Evolutionary conservation across 2,797 vertebrate genomes (phyloP), one percentile per base, ranked within the genome.

Genomic region (Galago senegalensis): DNA sequence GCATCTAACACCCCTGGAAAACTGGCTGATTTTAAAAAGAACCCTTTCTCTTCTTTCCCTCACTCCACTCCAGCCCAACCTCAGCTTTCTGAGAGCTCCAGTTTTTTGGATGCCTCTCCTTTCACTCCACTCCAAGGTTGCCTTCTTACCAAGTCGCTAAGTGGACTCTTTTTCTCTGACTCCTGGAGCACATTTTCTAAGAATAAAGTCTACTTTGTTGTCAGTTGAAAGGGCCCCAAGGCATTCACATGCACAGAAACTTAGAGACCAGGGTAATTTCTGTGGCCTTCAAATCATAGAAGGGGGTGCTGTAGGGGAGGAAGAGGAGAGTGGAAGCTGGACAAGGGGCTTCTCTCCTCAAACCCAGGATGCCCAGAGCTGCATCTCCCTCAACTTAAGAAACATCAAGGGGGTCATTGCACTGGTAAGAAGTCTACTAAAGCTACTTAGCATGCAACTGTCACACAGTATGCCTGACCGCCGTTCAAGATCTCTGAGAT

Each of bases 1-100:
- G 93, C 93, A 89, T 89, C 86, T 80, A 31, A 27, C 37, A 46
- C 31, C 3, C 43, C 61, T 97, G 85, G 93, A 94, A 96, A 97
- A 79, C 89, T 92, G 91, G 88, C 93, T 83, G 65, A 43, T 70
- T 93, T 96, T 40, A 34, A 77, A 97, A 97, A 80, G 84, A 87
- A 73, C 25, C 3, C 37, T 82, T 96, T 92, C 89, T 89, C 49
- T 46, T 93, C 43, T 91, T 93, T 60, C 29, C 87, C 31, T 93
- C 34, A 60, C 4, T 49, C 58, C n/a, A 49, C 56, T 94, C 95
- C 81, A 93, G 27, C 18, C 6, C 8, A 46, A 76, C 91, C 60
- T 94, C 89, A 81, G 88, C 73, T 60, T 89, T 87, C 29, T 27
- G 49, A 86, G 75, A 90, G 61, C 31, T 83, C 92, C 7, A 3